phyloP scores from a whole-genome alignment of 2,113 vertebrate genomes.

The Polypterus bichir region DNA sequence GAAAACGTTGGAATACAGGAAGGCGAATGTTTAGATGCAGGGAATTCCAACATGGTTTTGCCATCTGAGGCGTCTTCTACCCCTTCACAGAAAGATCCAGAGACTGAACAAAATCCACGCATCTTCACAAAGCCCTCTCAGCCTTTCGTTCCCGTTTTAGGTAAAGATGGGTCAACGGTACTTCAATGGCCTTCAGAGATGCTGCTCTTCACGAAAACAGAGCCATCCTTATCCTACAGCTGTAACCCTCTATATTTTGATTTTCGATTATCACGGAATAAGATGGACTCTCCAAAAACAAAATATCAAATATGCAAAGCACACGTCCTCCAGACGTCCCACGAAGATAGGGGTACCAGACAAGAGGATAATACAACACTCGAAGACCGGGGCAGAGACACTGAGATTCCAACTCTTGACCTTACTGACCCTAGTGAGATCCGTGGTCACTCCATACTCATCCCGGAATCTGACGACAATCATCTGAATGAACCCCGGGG shows the following conservation, averaged over 20 bases:
- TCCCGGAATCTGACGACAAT: no score
- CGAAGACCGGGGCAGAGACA: no score
- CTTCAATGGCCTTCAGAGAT: slow-evolving; percentile 82
- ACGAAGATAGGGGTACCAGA: slow-evolving; percentile 1
- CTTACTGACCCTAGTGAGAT: no score
- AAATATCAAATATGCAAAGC: slow-evolving; percentile 27
- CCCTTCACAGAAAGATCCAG: slow-evolving; percentile 5
- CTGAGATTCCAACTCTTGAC: no score
- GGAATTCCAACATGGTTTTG: slow-evolving; percentile 1
- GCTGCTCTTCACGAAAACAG: slow-evolving; percentile 58
- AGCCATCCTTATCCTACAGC: slow-evolving; percentile 67
- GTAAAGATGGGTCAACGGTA: slow-evolving; percentile 56
- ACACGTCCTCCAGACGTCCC: slow-evolving; percentile 29
- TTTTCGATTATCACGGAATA: slow-evolving; percentile 55
- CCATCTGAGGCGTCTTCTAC: slow-evolving; percentile 3
- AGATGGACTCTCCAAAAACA: slow-evolving; percentile 29
- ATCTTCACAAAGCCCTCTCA: slow-evolving; percentile 37
- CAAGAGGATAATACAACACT: no score
- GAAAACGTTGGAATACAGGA: no score
- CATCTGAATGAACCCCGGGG: no score
- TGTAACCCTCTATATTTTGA: slow-evolving; percentile 81
- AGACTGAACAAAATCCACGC: background rate
- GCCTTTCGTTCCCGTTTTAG: slow-evolving; percentile 65
- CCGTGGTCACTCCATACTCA: no score
- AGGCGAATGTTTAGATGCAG: background rate